Evolutionary conservation across 2,888 invertebrate genomes (phyloP).

Genomic region (Standfussiana lucernea): DNA sequence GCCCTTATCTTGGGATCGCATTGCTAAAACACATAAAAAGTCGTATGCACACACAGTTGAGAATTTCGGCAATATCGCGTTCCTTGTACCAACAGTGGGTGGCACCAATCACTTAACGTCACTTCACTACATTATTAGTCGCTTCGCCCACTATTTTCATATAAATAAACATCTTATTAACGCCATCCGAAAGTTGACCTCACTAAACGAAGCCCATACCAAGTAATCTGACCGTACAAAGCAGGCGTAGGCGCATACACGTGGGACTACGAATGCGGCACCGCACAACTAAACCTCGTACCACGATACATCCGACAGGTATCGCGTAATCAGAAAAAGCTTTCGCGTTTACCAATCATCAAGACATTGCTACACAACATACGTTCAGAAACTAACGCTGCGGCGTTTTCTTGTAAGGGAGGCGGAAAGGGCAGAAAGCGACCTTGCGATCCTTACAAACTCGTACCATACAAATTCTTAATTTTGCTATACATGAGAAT

Average conservation of each 20-base stretch:
- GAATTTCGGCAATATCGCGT: neutral
- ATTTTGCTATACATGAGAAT: neutral
- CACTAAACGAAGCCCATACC: constrained; percentile 67
- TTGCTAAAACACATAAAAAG: neutral
- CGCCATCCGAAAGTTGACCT: constrained; percentile 67
- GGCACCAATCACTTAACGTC: constrained; percentile 42
- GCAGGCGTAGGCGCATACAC: constrained; percentile 76
- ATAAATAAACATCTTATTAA: constrained; percentile 67
- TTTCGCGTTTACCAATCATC: constrained; percentile 49
- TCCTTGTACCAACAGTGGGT: constrained; percentile 37
- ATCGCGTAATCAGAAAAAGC: constrained; percentile 56
- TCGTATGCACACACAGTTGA: neutral
- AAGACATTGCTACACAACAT: constrained; percentile 9
- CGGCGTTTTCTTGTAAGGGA: neutral
- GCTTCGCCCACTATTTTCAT: constrained; percentile 64
- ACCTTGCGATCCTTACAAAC: neutral
- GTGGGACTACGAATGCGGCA: constrained; percentile 74
- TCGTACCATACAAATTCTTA: neutral
- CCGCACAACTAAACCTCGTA: constrained; percentile 64
- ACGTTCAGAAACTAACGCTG: too few species aligned
- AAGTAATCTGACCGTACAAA: constrained; percentile 77
- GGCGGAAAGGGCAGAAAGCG: too few species aligned
- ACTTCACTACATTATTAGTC: constrained; percentile 49
- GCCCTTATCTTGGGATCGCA: constrained; percentile 24
- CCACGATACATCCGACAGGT: constrained; percentile 65